Base-by-base conservation (phyloP, 2,888 invertebrate species). In the Oxytorus armatus region DNA sequence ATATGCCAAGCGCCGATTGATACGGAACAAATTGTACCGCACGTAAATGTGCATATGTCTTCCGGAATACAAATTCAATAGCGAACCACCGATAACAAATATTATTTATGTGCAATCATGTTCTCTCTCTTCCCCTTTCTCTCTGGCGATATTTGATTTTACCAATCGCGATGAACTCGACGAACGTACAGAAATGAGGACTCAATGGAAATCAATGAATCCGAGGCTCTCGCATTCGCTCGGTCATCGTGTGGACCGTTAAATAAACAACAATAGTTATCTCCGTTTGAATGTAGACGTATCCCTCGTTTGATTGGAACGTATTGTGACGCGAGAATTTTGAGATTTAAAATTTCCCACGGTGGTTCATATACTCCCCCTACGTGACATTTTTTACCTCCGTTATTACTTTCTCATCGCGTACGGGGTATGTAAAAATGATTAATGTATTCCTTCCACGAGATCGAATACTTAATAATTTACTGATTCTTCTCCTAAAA, bases 241-340 rank as follows among this genome's bases (percentile, higher is more conserved):
- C 16, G 36, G 23, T 8, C 39, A 23, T 51, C 75, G 25, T 33
- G 47, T 29, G n/a, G 11, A 66, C 18, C 66, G 39, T 75, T 70
- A 49, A 70, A 57, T 47, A 69, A 77, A 55, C 53, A 69, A 77
- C 61, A 3, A 57, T 70, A 29, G 21, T 77, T 49, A 49, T 57
- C 47, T 59, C 23, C 16, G 5, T 39, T 36, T 3, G 10, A 59
- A 76, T 8, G 36, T 42, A 36, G n/a, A 14, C 23, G 21, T 23
- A 23, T n/a, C 18, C 21, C 18, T 14, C n/a, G 33, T 70, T 47
- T 59, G 47, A 70, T 59, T 47, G 70, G 14, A 21, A 0, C 47
- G 33, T 14, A 70, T 55, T 69, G 69, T 57, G 23, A 53, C 3
- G n/a, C n/a, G 33, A 29, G 25, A 33, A 14, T 29, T 55, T 44